Evolutionary conservation across 1,140 invertebrate genomes (phyloP), one percentile per base, ranked within the genome.

Genomic region (Papilio helenus): DNA sequence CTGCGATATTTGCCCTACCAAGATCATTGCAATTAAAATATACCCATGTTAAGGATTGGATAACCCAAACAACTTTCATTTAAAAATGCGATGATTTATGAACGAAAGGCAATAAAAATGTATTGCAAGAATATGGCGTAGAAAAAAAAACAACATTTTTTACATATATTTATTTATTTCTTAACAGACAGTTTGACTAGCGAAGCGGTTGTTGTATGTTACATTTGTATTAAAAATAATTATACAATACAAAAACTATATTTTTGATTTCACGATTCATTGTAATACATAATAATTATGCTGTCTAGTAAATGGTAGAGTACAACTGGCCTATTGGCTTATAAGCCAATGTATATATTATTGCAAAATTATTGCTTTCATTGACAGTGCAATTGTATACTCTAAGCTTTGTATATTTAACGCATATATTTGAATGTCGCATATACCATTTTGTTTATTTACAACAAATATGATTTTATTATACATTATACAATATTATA

Each of bases 131-230:
- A 61, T 26, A 4, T 14, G 7, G 8, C n/a, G 7, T 26, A 61
- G 10, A 29, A 65, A 65, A 29, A n/a, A 34, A 29, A 5, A 65
- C 20, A 29, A 3, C 14, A 14, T 68, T 26, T 61, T 29, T 68
- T 65, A 26, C 23, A 68, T 26, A 68, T 26, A 29, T 29, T 68
- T 29, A 29, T 29, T 68, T 29, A n/a, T 61, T 23, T 61, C 14
- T 68, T 34, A 68, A 68, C 61, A 61, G 20, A 61, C 23, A 68
- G 61, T 68, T 68, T 68, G 14, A 68, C 61, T 68, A 68, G 61
- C 61, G 14, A 29, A 68, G 61, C 61, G 61, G 23, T 29, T 68
- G 61, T 68, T 29, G 20, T 61, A 14, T 8, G 16, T 26, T 29
- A 29, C 14, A 14, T 16, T 26, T 68, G 10, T 68, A 68, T 68